Percentiles rank a stretch among this genome's conserved stretches.
These are phyloP conservation scores for Stramonita haemastoma DNA, from an alignment of 2,888 invertebrate species.

Conservation along the genomic window DNA sequence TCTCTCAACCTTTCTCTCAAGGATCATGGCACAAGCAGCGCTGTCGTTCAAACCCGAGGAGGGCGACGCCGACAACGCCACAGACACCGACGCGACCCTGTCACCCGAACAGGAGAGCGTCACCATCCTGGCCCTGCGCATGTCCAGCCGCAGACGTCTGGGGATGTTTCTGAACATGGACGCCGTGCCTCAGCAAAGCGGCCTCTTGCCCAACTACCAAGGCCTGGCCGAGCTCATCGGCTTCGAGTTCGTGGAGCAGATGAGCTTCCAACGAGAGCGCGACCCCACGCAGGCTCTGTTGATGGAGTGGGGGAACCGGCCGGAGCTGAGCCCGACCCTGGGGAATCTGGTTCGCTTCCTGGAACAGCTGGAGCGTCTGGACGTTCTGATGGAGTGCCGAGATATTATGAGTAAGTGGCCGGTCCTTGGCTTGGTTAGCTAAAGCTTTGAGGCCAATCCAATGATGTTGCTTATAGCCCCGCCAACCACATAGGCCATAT, in stretches of 20 bases:
- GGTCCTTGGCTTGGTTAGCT: no score
- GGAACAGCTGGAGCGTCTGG: conserved; percentile 56
- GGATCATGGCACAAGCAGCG: background rate
- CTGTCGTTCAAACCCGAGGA: background rate
- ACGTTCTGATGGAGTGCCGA: conserved; percentile 61
- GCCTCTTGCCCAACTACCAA: conserved; percentile 59
- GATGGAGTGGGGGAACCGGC: conserved; percentile 57
- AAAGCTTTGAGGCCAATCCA: no score
- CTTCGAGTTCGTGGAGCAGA: conserved; percentile 60
- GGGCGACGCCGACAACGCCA: background rate
- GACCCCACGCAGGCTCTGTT: conserved; percentile 62
- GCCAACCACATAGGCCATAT: no score
- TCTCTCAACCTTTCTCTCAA: no score
- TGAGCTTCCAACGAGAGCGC: conserved; percentile 57
- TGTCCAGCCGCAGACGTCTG: conserved; percentile 54
- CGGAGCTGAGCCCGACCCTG: conserved; percentile 59
- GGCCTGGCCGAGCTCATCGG: conserved; percentile 65
- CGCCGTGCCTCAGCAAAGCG: conserved; percentile 48
- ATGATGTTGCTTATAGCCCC: no score
- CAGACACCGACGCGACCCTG: conserved; percentile 20
- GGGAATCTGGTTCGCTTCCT: conserved; percentile 59
- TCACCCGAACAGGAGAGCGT: conserved; percentile 46
- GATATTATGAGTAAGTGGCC: conserved; percentile 58
- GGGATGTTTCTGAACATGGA: conserved; percentile 59
- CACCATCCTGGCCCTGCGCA: conserved; percentile 57